phyloP scores from a whole-genome alignment of 2,113 vertebrate species.

The Lonchura striata region DNA sequence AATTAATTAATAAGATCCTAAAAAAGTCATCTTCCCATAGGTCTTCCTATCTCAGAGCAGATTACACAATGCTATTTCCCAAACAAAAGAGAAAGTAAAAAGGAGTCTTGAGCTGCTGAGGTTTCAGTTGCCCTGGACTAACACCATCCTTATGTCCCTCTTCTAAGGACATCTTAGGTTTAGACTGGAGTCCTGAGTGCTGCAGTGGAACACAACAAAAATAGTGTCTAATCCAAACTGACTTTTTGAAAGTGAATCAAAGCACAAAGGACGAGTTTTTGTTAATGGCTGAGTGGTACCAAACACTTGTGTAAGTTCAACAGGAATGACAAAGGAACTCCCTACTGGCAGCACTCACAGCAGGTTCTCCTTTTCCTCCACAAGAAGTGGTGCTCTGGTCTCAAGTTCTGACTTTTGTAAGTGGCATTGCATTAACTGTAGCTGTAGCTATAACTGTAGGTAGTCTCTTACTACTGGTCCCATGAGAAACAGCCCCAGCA shows the following conservation, averaged over 20 bases:
- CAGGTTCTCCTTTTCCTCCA: not conserved
- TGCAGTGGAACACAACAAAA: not conserved
- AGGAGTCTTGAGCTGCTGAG: not conserved
- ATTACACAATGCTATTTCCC: not conserved
- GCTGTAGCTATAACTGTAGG: not conserved
- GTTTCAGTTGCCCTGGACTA: not conserved
- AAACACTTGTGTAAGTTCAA: not conserved
- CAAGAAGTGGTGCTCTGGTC: not conserved
- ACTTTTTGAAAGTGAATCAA: not conserved
- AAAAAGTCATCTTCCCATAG: accelerated
- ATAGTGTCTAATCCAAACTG: not conserved
- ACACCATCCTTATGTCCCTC: not conserved
- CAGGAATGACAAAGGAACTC: not conserved
- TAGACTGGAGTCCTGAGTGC: not conserved
- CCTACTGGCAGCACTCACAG: not conserved
- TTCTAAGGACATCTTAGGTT: not conserved
- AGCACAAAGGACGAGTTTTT: not conserved
- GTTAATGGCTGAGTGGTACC: not conserved
- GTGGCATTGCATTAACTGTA: not conserved
- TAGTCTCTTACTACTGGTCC: not conserved
- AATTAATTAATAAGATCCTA: not conserved
- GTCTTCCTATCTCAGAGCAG: not conserved
- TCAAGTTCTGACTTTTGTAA: not conserved
- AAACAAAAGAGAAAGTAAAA: not conserved
- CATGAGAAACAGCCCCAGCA: not conserved